Percentiles rank a stretch among this genome's conserved stretches.
These are phyloP conservation scores for Nematopogon swammerdamellus DNA, from an alignment of 2,888 invertebrate species.

Conservation along the genomic window DNA sequence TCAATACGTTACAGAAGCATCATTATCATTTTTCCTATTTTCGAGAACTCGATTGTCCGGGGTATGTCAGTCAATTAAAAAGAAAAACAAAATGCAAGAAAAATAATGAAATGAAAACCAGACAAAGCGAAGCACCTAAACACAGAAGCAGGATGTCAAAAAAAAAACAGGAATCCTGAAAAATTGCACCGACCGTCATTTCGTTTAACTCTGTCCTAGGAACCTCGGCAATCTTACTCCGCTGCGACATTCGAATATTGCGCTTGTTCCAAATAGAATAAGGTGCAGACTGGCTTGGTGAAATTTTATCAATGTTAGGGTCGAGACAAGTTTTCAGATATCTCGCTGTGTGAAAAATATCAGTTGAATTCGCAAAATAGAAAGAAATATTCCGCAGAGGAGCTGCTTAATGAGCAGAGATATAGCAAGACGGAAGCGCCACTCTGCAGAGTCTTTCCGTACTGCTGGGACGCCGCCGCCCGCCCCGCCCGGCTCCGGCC, in stretches of 20 bases:
- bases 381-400: neutral
- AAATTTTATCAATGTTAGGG: neutral
- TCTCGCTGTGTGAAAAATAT: conserved; percentile 12
- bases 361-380: conserved; percentile 9
- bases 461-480: too few species aligned
- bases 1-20: too few species aligned
- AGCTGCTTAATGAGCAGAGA: neutral
- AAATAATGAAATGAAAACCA: too few species aligned
- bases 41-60: too few species aligned
- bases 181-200: neutral
- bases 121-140: neutral
- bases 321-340: conserved; percentile 4
- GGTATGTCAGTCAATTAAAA: too few species aligned
- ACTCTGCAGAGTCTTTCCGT: neutral
- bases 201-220: neutral
- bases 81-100: too few species aligned
- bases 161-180: neutral
- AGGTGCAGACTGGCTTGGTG: neutral
- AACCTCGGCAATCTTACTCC: neutral
- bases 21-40: too few species aligned
- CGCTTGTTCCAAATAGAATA: neutral
- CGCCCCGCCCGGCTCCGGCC: neutral
- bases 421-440: neutral
- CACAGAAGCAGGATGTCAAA: neutral
- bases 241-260: neutral